Base-by-base conservation (phyloP, 64 coral and sea anemone species). In the Stichodactyla mertensii region DNA sequence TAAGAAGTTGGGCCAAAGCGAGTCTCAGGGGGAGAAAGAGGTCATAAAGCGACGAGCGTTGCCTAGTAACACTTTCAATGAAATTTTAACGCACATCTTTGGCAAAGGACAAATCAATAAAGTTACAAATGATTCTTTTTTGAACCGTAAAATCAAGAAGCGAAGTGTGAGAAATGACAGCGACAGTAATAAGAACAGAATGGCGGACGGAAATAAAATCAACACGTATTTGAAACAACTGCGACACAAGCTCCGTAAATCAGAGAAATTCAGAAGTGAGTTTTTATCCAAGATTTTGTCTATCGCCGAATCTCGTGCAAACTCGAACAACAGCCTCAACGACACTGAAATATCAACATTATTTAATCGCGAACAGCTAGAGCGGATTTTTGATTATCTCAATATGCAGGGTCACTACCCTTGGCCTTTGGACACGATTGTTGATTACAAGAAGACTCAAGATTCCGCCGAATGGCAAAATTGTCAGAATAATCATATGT, bases 381-480 rank as follows among this genome's bases (percentile, higher is more conserved):
- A 95, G 77, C 92, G 79, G 55, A 28, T 92, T 16, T 95, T 95
- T 53, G 93, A 95, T 61, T 95, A 64, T 27, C 93, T 95, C 10
- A 95, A 92, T 55, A 92, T 92, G 87, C 85, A 86, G 5, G 93
- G 90, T 27, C 86, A 93, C 51, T 91, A 91, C 18, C 95, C 95
- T 15, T 98, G 95, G 95, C 92, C 92, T 22, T 85, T 98, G 9
- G 88, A 98, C 74, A 93, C 95, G 6, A 61, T 98, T 27, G 79
- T 90, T 28, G 80, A 93, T 91, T 93, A 91, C 79, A 86, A 93
- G 10, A 57, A 20, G 6, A 93, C 89, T 10, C 83, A 84, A 51
- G 57, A 64, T 18, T 86, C 93, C 5, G 16, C 52, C 26, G 89
- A 88, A n/a, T 98, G 95, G 89, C 22, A 70, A 53, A 45, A 9